Conservation (phyloP, 1,140 invertebrate genomes). For the Bombus affinis region DNA sequence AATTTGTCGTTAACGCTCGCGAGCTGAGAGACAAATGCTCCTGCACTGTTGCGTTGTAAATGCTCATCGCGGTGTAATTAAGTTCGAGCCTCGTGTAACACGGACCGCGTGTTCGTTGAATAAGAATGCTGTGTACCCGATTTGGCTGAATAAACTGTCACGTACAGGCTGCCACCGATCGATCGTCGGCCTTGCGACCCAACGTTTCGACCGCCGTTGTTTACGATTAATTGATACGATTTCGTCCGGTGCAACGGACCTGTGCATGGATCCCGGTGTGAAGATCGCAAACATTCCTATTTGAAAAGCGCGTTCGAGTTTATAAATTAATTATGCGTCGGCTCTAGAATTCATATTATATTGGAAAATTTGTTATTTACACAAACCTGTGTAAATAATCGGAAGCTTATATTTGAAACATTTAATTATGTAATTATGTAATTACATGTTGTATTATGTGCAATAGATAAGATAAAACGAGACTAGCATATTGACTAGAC, state of each 20-base stretch:
- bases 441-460: too few species aligned
- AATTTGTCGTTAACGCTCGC: slow-evolving; percentile 61
- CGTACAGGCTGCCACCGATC: slow-evolving; percentile 38
- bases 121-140: slow-evolving; percentile 48
- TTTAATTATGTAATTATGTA: too few species aligned
- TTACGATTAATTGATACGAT: slow-evolving; percentile 39
- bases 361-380: too few species aligned
- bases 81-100: slow-evolving; percentile 31
- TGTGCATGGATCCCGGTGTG: not conserved
- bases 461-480: too few species aligned
- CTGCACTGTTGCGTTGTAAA: slow-evolving; percentile 43
- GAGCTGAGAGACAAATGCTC: slow-evolving; percentile 59
- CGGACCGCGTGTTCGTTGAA: slow-evolving; percentile 32
- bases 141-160: slow-evolving; percentile 50
- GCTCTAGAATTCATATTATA: not conserved
- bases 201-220: slow-evolving; percentile 18
- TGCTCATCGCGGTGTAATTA: slow-evolving; percentile 54
- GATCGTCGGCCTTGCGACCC: not conserved
- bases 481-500: too few species aligned
- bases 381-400: too few species aligned
- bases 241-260: not conserved
- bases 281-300: not conserved
- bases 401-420: too few species aligned
- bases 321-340: not conserved
- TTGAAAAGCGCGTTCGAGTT: not conserved